Evolutionary conservation across 2,113 vertebrate species (phyloP), one percentile per base, ranked within the genome.

Genomic region (Rousettus leschenaultii): DNA sequence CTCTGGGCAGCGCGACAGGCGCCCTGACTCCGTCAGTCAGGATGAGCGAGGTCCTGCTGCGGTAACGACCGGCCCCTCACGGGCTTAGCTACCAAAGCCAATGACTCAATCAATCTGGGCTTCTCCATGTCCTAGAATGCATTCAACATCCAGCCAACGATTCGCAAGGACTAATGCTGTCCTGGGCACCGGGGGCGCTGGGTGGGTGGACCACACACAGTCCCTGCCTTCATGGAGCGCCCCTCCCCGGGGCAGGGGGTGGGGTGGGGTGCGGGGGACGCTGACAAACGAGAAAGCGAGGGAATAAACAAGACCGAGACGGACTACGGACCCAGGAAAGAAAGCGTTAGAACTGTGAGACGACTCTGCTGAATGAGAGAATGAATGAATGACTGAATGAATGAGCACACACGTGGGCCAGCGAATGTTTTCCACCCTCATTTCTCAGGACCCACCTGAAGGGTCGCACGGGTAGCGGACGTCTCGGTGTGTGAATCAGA

Each of bases 361-460:
- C 2, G 24, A 19, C 22, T 57, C 4, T 3, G 43, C 35, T 6
- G 6, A 28, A 19, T 1, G 59, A n/a, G 6, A 4, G 7, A 59
- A 30, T 1, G 14, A 3, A 8, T 3, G 10, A 33, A 30, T 1
- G 7, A 35, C 21, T 10, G 68, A 35, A 10, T 24, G 30, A 68
- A 21, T 0, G 12, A 8, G 11, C 2, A 7, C 68, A 28, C 7
- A 0, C 0, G 7, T 0, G 35, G 13, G 74, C 2, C 26, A 45
- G 28, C 0, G 26, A 65, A 18, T 0, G 21, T 2, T 35, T 13
- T 28, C 24, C 28, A 59, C 45, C 18, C n/a, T 21, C 2, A 8
- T 2, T 53, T 5, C n/a, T 65, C 35, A 19, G 21, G 35, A 22
- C 48, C 48, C 80, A 33, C 8, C 26, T 12, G 3, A 26, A 57